Evolutionary conservation across 2,113 vertebrate genomes (phyloP).

Genomic region (Chitala chitala): DNA sequence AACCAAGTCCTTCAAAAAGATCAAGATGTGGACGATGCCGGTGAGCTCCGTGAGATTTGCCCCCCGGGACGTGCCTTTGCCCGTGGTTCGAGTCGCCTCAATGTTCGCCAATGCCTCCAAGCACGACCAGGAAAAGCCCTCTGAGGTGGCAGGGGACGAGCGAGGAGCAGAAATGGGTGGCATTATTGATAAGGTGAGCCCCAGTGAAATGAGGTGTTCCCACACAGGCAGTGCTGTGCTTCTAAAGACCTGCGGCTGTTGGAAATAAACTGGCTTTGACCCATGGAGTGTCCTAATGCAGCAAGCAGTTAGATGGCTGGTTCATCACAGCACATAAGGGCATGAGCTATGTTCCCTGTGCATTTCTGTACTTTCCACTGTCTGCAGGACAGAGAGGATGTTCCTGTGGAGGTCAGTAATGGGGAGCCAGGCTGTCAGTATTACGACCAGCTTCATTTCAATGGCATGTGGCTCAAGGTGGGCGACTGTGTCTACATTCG

Average conservation of each 20-base stretch:
- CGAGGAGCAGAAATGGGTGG: constrained; percentile 55
- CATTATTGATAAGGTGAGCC: constrained; percentile 63
- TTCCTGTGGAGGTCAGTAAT: constrained; percentile 83
- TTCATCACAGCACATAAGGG: no score
- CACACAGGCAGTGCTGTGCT: neutral
- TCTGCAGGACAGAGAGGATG: constrained; percentile 84
- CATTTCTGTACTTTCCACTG: no score
- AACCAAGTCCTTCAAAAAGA: constrained; percentile 93
- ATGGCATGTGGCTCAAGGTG: constrained; percentile 88
- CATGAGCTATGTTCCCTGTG: no score
- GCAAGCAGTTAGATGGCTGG: no score
- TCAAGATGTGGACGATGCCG: constrained; percentile 92
- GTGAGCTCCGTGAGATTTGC: constrained; percentile 75
- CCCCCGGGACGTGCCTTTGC: constrained; percentile 77
- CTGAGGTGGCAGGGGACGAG: constrained; percentile 57
- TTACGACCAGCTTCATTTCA: constrained; percentile 87
- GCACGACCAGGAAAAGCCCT: constrained; percentile 75
- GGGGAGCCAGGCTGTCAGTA: constrained; percentile 85
- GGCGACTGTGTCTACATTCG: constrained; percentile 94
- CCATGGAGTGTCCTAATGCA: no score
- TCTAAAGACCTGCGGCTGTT: neutral
- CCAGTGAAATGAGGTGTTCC: neutral
- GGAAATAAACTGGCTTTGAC: neutral
- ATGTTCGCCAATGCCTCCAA: constrained; percentile 84
- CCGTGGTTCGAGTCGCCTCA: constrained; percentile 89